Percentiles rank a stretch among this genome's conserved stretches.
Conservation (phyloP, 92 coral and sea anemone species). For the Plumapathes pennacea region DNA sequence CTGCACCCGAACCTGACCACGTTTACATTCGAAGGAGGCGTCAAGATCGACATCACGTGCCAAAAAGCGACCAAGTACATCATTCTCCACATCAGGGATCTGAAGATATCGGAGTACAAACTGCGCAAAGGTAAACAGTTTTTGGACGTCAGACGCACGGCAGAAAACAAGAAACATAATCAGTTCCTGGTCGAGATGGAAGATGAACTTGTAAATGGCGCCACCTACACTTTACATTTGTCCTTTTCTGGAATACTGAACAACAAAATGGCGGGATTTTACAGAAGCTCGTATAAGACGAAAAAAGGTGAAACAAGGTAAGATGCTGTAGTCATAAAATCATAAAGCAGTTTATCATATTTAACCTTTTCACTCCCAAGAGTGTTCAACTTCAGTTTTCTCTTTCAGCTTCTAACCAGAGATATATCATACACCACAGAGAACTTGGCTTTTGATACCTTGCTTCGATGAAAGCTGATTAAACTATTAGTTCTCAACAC, state of each 20-base stretch:
- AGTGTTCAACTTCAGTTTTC: too few relatives aligned
- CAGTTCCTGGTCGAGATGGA: constrained; percentile 73
- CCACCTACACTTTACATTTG: constrained; percentile 61
- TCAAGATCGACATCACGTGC: constrained; percentile 63
- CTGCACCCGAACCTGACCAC: constrained; percentile 68
- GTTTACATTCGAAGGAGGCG: constrained; percentile 69
- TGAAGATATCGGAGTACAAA: constrained; percentile 48
- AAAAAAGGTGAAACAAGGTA: constrained; percentile 81
- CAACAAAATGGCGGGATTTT: constrained; percentile 90
- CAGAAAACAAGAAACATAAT: constrained; percentile 69
- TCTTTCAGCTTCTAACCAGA: too few relatives aligned
- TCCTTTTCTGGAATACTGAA: constrained; percentile 67
- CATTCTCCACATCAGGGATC: constrained; percentile 64
- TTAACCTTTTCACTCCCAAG: too few relatives aligned
- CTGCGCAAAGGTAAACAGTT: constrained; percentile 32
- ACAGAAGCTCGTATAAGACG: constrained; percentile 94
- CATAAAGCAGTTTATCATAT: too few relatives aligned
- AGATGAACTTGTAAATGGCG: constrained; percentile 46
- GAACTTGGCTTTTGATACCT: too few relatives aligned
- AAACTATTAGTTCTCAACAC: too few relatives aligned
- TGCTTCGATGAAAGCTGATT: too few relatives aligned
- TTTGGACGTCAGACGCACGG: constrained; percentile 45
- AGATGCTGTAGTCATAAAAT: neutral
- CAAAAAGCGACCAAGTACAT: constrained; percentile 52
- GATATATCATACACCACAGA: too few relatives aligned